phyloP scores from a whole-genome alignment of 2,888 invertebrate genomes.

The Dendrolimus houi region DNA sequence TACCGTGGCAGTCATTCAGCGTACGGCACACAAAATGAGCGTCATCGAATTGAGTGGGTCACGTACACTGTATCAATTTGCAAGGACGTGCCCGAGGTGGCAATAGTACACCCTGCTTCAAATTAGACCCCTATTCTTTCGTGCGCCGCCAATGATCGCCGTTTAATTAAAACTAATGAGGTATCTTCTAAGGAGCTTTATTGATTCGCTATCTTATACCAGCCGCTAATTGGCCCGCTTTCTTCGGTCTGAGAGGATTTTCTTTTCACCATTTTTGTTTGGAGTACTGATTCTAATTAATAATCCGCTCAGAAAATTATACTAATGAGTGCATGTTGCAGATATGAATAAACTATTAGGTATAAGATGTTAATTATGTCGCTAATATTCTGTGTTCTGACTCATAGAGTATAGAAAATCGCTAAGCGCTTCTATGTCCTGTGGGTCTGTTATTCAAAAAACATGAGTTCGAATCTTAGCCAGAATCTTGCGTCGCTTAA shows the following conservation, averaged over 20 bases:
- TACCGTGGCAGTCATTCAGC: constrained; percentile 15
- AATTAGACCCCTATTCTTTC: constrained; percentile 41
- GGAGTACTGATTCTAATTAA: not conserved
- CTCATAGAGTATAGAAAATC: no score
- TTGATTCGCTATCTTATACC: constrained; percentile 4
- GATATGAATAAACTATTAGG: no score
- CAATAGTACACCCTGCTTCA: constrained; percentile 25
- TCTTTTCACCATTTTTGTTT: not conserved
- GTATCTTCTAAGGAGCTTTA: constrained; percentile 19
- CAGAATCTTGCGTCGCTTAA: no score
- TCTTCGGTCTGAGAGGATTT: not conserved
- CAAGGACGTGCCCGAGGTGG: constrained; percentile 44
- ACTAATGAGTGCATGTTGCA: no score
- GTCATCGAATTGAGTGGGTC: constrained; percentile 47
- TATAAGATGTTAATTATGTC: no score
- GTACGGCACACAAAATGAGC: constrained; percentile 40
- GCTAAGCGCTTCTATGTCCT: no score
- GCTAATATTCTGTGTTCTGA: no score
- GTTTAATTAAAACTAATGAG: constrained; percentile 41
- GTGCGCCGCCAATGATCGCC: constrained; percentile 31
- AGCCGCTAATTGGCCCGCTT: not conserved
- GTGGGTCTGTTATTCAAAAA: no score
- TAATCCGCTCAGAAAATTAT: no score
- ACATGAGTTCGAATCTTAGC: no score
- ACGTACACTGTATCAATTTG: constrained; percentile 59